Evolutionary conservation across 2,888 invertebrate species (phyloP).

Genomic region (Rhingia rostrata): DNA sequence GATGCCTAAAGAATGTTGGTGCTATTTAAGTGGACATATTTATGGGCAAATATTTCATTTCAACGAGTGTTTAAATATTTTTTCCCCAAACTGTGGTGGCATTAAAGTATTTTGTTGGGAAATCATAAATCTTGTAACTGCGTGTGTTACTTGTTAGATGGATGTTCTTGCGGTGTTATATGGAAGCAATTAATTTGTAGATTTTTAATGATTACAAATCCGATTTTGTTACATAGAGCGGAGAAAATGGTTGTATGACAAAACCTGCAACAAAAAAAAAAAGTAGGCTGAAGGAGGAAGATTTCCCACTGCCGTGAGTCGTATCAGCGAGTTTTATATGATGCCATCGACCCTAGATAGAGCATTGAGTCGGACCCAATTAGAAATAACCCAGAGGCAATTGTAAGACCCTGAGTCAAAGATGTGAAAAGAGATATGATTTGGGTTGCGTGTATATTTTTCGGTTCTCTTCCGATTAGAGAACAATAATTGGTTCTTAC

Average conservation of each 20-base stretch:
- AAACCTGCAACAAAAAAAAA: neutral
- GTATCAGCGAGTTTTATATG: neutral
- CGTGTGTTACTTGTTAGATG: slow-evolving; percentile 21
- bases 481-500: too few species aligned
- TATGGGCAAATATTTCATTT: slow-evolving; percentile 68
- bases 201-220: slow-evolving; percentile 42
- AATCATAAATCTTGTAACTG: slow-evolving; percentile 64
- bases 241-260: neutral
- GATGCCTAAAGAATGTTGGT: slow-evolving; percentile 45
- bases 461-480: too few species aligned
- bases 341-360: neutral
- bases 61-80: slow-evolving; percentile 60
- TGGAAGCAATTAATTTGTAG: slow-evolving; percentile 35
- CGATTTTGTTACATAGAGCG: neutral
- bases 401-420: neutral
- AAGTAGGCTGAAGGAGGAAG: neutral
- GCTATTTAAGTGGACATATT: slow-evolving; percentile 65
- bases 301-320: neutral
- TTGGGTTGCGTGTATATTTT: too few species aligned
- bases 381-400: neutral
- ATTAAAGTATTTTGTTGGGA: slow-evolving; percentile 53
- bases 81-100: slow-evolving; percentile 33
- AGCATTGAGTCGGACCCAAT: neutral
- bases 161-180: slow-evolving; percentile 21
- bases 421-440: neutral